Evolutionary conservation across 1,140 invertebrate genomes (phyloP).

Genomic region (Dendrolimus kikuchii): DNA sequence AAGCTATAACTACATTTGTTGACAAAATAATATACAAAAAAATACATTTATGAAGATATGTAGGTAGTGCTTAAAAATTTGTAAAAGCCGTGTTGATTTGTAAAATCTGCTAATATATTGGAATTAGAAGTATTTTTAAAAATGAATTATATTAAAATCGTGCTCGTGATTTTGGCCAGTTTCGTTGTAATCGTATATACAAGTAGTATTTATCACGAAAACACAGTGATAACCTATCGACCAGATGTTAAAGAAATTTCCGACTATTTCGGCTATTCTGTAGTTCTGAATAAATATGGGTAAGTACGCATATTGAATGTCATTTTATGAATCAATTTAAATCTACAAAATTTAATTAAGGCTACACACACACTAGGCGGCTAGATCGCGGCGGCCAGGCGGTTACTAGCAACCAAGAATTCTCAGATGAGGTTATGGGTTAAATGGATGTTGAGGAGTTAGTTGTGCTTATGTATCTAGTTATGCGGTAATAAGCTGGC

Average conservation of each 20-base stretch:
- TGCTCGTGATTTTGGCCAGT: too few relatives aligned
- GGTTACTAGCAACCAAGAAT: too few relatives aligned
- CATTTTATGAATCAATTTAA: background rate
- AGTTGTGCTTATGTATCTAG: too few relatives aligned
- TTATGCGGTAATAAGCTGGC: too few relatives aligned
- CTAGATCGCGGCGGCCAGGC: too few relatives aligned
- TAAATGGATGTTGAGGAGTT: too few relatives aligned
- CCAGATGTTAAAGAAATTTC: constrained; percentile 16
- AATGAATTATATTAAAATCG: background rate
- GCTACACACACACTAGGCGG: background rate
- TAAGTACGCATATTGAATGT: constrained; percentile 15
- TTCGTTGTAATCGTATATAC: background rate
- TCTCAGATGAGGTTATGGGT: too few relatives aligned
- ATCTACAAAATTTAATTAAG: background rate
- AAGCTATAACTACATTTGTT: too few relatives aligned
- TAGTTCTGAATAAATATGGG: constrained; percentile 26
- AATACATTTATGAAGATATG: background rate
- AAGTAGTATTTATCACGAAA: constrained; percentile 32
- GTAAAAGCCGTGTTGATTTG: constrained; percentile 1
- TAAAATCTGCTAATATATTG: constrained; percentile 1
- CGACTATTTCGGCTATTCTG: constrained; percentile 41
- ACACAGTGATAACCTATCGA: constrained; percentile 26
- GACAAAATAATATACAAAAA: too few relatives aligned
- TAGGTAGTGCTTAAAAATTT: constrained; percentile 3
- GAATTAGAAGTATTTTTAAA: constrained; percentile 8